Percentiles rank a stretch among this genome's conserved stretches.
These are phyloP conservation scores for Muschampia plurimacula DNA, from an alignment of 2,888 invertebrate genomes.

Conservation along the genomic window DNA sequence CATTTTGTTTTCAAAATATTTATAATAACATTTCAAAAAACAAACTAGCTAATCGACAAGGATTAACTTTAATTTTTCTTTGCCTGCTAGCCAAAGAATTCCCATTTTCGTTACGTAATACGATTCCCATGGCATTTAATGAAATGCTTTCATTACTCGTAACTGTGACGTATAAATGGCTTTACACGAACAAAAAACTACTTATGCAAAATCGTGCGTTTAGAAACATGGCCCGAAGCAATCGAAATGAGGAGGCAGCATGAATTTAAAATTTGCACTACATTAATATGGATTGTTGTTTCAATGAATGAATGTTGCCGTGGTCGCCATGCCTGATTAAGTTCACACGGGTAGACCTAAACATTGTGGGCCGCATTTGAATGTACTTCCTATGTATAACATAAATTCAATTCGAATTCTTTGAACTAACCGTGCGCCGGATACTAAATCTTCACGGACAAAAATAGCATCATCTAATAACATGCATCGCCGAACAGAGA, in stretches of 20 bases:
- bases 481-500: conserved; percentile 64
- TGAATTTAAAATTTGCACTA: conserved; percentile 85
- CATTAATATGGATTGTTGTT: conserved; percentile 85
- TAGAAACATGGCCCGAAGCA: conserved; percentile 75
- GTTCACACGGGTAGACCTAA: conserved; percentile 83
- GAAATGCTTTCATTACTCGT: conserved; percentile 66
- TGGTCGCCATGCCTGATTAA: conserved; percentile 83
- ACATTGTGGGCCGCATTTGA: conserved; percentile 83
- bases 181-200: conserved; percentile 77
- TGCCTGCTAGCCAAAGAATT: not conserved
- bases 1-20: conserved; percentile 5
- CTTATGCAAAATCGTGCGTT: conserved; percentile 82
- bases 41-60: not conserved
- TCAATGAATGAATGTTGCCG: conserved; percentile 84
- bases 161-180: conserved; percentile 75
- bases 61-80: not conserved
- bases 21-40: conserved; percentile 10
- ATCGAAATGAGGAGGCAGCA: conserved; percentile 78
- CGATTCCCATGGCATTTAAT: conserved; percentile 63
- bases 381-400: conserved; percentile 84
- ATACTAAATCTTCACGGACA: conserved; percentile 72
- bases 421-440: conserved; percentile 79
- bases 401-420: conserved; percentile 81
- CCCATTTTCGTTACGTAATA: conserved; percentile 7
- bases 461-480: conserved; percentile 78